A percentile compares a stretch with the other conserved stretches of the same genome.
phyloP scores from a whole-genome alignment of 2,888 invertebrate genomes.

The Eremobia ochroleuca region DNA sequence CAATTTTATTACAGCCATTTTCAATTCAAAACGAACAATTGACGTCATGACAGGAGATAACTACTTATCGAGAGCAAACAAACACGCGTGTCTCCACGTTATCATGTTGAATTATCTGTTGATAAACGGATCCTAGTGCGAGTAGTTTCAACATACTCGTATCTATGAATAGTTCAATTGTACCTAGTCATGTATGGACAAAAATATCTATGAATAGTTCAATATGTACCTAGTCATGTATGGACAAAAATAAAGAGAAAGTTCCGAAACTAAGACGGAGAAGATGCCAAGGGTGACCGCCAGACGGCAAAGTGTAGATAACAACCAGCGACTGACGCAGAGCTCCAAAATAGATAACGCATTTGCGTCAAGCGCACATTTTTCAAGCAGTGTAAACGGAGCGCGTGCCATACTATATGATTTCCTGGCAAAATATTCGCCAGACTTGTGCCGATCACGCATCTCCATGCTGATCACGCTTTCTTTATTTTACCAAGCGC shows the following conservation, averaged over 20 bases:
- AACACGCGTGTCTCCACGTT: conserved; percentile 77
- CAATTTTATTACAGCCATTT: conserved; percentile 70
- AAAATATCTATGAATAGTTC: conserved; percentile 34
- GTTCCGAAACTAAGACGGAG: conserved; percentile 67
- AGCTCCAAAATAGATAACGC: conserved; percentile 90
- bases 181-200: conserved; percentile 25
- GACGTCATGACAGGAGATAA: conserved; percentile 81
- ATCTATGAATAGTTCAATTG: conserved; percentile 26
- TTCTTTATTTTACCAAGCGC: conserved; percentile 79
- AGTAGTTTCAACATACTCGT: conserved; percentile 51
- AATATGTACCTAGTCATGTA: conserved; percentile 7
- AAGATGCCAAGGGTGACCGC: conserved; percentile 83
- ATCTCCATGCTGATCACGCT: conserved; percentile 76
- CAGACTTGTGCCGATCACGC: conserved; percentile 81
- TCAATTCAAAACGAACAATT: conserved; percentile 77
- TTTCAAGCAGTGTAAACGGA: conserved; percentile 88
- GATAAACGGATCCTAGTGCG: conserved; percentile 74
- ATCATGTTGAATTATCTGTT: conserved; percentile 75
- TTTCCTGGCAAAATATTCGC: conserved; percentile 88
- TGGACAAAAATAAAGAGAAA: conserved; percentile 57
- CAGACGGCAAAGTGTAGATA: conserved; percentile 88
- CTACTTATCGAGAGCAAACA: conserved; percentile 77
- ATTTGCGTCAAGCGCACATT: conserved; percentile 90
- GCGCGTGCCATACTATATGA: conserved; percentile 83
- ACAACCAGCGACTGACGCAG: conserved; percentile 87